Base-by-base conservation (phyloP, 2,797 vertebrate species). In the Ceyx erithaca region DNA sequence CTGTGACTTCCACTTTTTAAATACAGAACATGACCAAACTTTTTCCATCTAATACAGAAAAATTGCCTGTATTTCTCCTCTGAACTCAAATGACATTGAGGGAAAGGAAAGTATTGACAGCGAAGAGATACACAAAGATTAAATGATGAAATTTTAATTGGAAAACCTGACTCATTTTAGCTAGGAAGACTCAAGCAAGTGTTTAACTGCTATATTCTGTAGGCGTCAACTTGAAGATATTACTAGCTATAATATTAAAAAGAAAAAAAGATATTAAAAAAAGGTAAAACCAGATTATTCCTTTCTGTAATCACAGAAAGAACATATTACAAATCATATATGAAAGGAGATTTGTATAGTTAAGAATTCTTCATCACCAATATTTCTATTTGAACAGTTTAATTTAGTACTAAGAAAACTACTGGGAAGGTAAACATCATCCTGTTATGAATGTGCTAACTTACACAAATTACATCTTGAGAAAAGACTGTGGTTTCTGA, bases 401-500 rank as follows among this genome's bases (percentile, higher is more conserved):
- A 79, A 79, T 84, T 92, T 26, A 83, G 54, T 62, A n/a, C 13
- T 43, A 69, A 35, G 58, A 59, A 76, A 89, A 55, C 54, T 54
- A 57, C 7, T 35, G 55, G 73, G 22, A 68, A 43, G 14, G 54
- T 46, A 73, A 87, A 85, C 26, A 43, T 41, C 67, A 59, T 33
- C 35, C 63, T 79, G 67, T 52, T 83, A 91, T 15, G 35, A 91
- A 71, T 4, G 3, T 18, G 19, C 40, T 57, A 75, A 86, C 67
- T 89, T 69, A 58, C 21, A 73, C 57, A 93, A 75, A 93, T 92
- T 51, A 86, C 30, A 79, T 78, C 55, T 59, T 21, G 26, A 81
- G 46, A 64, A 84, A 77, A 63, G 73, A 86, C 0, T 91, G 73
- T 26, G 15, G 14, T 62, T 90, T 78, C 73, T 69, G 43, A 91